Conservation (phyloP, 1,140 invertebrate genomes). For the Tetraneura akinire region DNA sequence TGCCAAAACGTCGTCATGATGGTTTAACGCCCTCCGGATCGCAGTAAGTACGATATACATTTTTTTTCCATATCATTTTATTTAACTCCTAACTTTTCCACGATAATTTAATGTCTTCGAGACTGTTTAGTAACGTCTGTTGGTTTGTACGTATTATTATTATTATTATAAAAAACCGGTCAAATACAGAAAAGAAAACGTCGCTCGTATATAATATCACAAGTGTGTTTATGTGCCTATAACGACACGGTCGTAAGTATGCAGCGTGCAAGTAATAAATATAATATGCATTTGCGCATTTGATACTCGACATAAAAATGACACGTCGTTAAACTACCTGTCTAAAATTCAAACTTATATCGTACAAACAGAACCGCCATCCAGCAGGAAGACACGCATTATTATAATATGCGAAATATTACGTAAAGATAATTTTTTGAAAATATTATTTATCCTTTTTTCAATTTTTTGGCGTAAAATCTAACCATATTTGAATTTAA, state of each 20-base stretch:
- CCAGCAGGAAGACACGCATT: neutral
- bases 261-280: no score
- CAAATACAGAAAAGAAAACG: no score
- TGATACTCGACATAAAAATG: neutral
- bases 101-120: neutral
- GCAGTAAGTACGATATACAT: neutral
- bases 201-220: no score
- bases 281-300: no score
- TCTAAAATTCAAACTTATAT: neutral
- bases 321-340: neutral
- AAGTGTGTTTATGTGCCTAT: no score
- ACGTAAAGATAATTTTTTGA: no score
- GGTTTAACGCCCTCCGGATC: conserved; percentile 2
- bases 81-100: neutral
- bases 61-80: neutral
- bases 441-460: no score
- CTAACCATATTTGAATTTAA: no score
- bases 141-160: no score
- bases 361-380: neutral
- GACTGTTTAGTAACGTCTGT: neutral
- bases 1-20: neutral
- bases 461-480: no score
- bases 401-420: neutral
- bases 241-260: neutral
- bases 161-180: no score